Percentiles rank a stretch among this genome's conserved stretches.
phyloP scores from a whole-genome alignment of 2,888 invertebrate species.

The Cantharis flavilabris region DNA sequence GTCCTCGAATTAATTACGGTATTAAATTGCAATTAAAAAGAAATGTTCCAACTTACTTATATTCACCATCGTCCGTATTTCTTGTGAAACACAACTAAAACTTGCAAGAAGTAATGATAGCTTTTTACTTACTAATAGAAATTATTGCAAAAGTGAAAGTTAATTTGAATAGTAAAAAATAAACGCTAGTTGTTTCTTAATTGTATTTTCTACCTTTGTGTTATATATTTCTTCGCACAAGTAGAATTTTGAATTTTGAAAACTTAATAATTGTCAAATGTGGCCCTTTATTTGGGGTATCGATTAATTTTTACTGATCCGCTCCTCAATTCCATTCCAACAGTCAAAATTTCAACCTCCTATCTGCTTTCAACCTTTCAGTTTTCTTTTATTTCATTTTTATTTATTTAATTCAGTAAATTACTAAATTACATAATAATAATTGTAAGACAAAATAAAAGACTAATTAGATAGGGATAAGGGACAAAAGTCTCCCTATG shows the following conservation, averaged over 20 bases:
- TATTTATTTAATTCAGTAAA: too few species aligned
- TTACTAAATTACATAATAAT: too few species aligned
- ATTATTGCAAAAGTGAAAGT: conserved; percentile 12
- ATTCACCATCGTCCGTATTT: neutral
- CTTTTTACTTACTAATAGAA: conserved; percentile 4
- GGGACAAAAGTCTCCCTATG: too few species aligned
- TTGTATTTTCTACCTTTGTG: neutral
- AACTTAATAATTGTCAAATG: neutral
- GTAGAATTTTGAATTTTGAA: neutral
- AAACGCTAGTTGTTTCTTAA: neutral
- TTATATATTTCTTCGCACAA: neutral
- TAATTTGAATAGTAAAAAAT: neutral
- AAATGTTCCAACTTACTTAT: neutral
- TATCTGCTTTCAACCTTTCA: too few species aligned
- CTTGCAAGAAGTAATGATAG: neutral
- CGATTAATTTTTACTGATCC: too few species aligned
- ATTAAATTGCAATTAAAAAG: neutral
- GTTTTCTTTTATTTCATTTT: too few species aligned
- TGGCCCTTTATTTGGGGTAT: too few species aligned
- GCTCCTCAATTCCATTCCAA: too few species aligned
- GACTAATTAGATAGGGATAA: too few species aligned
- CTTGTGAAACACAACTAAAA: neutral
- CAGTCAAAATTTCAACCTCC: too few species aligned
- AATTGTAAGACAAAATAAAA: too few species aligned
- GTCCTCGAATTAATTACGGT: neutral